Evolutionary conservation across 2,113 vertebrate genomes (phyloP).

Genomic region (Antechinus stuartii): DNA sequence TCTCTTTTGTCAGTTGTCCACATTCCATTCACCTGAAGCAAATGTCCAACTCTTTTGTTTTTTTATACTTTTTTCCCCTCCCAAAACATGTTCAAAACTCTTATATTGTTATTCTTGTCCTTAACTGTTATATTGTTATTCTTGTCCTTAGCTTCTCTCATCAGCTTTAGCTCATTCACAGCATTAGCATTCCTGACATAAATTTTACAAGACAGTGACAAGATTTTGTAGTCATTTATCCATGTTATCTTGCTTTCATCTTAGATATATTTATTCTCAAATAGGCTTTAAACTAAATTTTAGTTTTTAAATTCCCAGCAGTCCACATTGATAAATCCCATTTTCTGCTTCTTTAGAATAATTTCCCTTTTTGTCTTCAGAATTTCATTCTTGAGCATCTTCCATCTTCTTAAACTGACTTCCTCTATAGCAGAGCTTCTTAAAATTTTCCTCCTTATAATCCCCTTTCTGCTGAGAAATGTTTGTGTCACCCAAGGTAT

Average conservation of each 20-base stretch:
- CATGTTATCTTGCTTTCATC: neutral
- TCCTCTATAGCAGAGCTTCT: neutral
- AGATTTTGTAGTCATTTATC: neutral
- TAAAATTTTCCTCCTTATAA: too few relatives aligned
- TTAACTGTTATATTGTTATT: neutral
- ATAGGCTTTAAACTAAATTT: neutral
- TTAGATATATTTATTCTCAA: neutral
- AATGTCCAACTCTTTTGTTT: neutral
- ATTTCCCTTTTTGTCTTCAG: neutral
- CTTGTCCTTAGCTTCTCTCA: neutral
- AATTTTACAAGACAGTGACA: neutral
- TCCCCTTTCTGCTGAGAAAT: too few relatives aligned
- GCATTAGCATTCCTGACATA: neutral
- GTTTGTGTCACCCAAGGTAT: too few relatives aligned
- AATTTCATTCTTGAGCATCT: neutral
- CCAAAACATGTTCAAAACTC: neutral
- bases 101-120: neutral
- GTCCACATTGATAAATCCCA: neutral
- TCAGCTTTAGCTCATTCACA: neutral
- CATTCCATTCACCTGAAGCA: neutral
- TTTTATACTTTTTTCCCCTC: neutral
- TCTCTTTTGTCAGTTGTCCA: neutral
- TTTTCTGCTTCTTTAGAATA: neutral
- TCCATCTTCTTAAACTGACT: neutral
- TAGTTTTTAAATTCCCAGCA: neutral